A percentile compares a stretch with the other conserved stretches of the same genome.
phyloP scores from a whole-genome alignment of 2,113 vertebrate genomes.

The Machaerirhynchus nigripectus region DNA sequence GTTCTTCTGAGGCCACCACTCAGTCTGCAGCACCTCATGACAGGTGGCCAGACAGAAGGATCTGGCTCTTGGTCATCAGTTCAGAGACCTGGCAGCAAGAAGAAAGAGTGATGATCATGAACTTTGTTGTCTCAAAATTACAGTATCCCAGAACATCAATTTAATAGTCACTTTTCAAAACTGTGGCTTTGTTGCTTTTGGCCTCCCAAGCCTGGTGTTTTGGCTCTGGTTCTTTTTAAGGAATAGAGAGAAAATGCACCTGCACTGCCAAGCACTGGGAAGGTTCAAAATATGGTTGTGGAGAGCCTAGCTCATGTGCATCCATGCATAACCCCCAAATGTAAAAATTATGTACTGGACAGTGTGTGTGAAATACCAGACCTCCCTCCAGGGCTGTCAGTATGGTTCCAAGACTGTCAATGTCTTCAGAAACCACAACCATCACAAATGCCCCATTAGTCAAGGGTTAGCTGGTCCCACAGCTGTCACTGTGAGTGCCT shows the following conservation, averaged over 20 bases:
- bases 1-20: not conserved
- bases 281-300: not conserved
- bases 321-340: constrained; percentile 9
- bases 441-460: constrained; percentile 45
- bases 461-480: constrained; percentile 51
- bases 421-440: constrained; percentile 43
- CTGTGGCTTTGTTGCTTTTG: not conserved
- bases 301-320: not conserved
- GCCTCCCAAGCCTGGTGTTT: not conserved
- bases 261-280: not conserved
- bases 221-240: not conserved
- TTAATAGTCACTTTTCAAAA: not conserved
- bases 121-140: not conserved
- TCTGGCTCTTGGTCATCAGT: not conserved
- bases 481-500: constrained; percentile 20
- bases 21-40: not conserved
- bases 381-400: not conserved
- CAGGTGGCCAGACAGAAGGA: constrained; percentile 49
- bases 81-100: not conserved
- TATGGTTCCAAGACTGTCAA: constrained; percentile 46
- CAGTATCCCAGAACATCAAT: not conserved
- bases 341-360: not conserved
- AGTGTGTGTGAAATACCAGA: not conserved
- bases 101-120: not conserved
- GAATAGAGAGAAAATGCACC: not conserved